Evolutionary conservation across 2,888 invertebrate genomes (phyloP).

Genomic region (Byasa hedistus): DNA sequence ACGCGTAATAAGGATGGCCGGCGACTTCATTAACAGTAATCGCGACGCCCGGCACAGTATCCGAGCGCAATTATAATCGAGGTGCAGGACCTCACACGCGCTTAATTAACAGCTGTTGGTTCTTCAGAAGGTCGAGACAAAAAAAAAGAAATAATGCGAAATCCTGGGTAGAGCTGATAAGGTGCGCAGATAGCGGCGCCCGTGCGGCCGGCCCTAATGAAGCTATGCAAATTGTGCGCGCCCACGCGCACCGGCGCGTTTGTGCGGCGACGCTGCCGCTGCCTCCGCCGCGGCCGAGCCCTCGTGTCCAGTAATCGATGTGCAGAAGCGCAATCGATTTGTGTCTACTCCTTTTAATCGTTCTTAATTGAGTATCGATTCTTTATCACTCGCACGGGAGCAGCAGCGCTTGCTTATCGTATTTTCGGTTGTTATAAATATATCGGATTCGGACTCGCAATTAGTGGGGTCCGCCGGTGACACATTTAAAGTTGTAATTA

Average conservation of each 20-base stretch:
- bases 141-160: conserved; percentile 29
- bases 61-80: conserved; percentile 42
- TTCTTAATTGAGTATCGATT: conserved; percentile 23
- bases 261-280: conserved; percentile 30
- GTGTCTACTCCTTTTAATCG: conserved; percentile 28
- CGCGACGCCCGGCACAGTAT: conserved; percentile 37
- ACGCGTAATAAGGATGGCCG: conserved; percentile 2
- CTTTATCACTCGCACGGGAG: conserved; percentile 12
- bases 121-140: conserved; percentile 35
- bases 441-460: conserved; percentile 14
- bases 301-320: conserved; percentile 29
- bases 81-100: conserved; percentile 51
- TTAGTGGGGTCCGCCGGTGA: conserved; percentile 3
- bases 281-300: too few species aligned
- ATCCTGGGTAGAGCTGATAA: conserved; percentile 34
- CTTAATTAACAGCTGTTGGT: conserved; percentile 47
- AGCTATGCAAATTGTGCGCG: conserved; percentile 47
- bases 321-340: conserved; percentile 25
- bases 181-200: conserved; percentile 32
- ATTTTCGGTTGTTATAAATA: conserved; percentile 13
- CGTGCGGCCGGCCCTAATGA: conserved; percentile 37
- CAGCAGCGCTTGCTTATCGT: conserved; percentile 10
- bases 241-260: conserved; percentile 42
- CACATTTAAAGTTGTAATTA: too few species aligned
- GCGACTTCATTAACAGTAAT: conserved; percentile 33